Conservation (phyloP, 2,797 vertebrate species). For the Pitangus sulphuratus region DNA sequence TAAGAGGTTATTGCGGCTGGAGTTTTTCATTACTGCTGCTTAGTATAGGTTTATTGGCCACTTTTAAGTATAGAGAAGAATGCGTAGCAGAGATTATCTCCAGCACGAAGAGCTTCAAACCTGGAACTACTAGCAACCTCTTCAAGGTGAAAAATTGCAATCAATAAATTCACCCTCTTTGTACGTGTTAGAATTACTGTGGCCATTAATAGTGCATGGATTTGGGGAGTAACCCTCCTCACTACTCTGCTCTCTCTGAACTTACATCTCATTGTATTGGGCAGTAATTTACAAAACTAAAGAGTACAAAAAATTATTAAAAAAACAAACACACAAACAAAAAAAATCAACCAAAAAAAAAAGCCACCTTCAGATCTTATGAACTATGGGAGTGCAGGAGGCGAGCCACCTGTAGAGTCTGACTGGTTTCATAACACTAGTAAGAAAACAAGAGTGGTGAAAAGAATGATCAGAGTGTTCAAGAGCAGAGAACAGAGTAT, state of each 20-base stretch:
- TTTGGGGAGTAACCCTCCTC: neutral
- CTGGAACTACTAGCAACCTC: neutral
- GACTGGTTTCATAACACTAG: slow-evolving; percentile 5
- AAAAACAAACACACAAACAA: neutral
- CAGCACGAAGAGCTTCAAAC: neutral
- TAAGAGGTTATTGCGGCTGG: neutral
- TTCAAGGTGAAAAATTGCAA: slow-evolving; percentile 14
- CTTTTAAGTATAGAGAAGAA: neutral
- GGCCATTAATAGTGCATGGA: neutral
- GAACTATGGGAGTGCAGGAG: neutral
- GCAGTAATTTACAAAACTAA: neutral
- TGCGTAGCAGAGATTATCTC: neutral
- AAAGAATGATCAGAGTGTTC: neutral
- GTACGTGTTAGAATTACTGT: slow-evolving; percentile 22
- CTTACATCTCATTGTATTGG: neutral
- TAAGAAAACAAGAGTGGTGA: neutral
- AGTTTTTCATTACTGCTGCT: neutral
- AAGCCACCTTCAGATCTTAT: neutral
- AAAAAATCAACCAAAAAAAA: neutral
- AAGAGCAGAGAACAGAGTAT: neutral
- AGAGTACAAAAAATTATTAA: neutral
- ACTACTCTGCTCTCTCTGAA: neutral
- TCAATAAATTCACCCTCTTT: slow-evolving; percentile 31
- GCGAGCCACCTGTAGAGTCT: neutral
- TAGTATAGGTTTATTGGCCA: slow-evolving; percentile 26